Evolutionary conservation across 2,797 vertebrate species (phyloP), one percentile per base, ranked within the genome.

Genomic region (Mormyrops attenuatus): DNA sequence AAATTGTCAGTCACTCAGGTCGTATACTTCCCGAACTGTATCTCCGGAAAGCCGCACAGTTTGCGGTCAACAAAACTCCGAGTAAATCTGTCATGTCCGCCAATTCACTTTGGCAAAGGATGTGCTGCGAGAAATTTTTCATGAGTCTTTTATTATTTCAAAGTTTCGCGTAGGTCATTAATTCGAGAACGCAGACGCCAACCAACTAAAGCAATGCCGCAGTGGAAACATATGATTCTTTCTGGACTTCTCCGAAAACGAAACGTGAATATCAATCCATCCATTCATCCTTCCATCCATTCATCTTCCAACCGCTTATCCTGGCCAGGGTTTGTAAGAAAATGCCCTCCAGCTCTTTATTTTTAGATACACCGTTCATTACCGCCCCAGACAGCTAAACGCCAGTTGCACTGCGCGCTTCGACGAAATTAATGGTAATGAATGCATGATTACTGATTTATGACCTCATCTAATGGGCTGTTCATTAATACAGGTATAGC

Each of bases 361-460:
- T 82, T 82, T 82, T 47, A 44, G 20, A 47, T 47, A 82, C 41
- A 82, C 38, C 41, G 17, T 82, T 11, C 38, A 47, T 47, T 82
- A 22, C 77, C 17, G 5, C 38, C n/a, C 77, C 77, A 82, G 41
- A 82, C 41, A 82, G 41, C 15, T 9, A 77, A 82, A 82, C 77
- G 41, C 41, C 77, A 82, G 8, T n/a, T 82, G 38, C 41, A 47
- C 38, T 44, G 77, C 7, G 13, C 47, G 41, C 77, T 47, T 82
- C 20, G 7, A 82, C 47, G 17, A 82, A 82, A 82, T 82, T 3
- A 82, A 82, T 82, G 77, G 38, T 47, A 47, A 47, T 82, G 2
- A 82, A 82, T 47, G 41, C 41, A 82, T 82, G 38, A 44, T 82
- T 82, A 44, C 77, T 82, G 77, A 82, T 82, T 82, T 22, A 82